Evolutionary conservation across 1,140 invertebrate genomes (phyloP).

Genomic region (Orchestia grillus): DNA sequence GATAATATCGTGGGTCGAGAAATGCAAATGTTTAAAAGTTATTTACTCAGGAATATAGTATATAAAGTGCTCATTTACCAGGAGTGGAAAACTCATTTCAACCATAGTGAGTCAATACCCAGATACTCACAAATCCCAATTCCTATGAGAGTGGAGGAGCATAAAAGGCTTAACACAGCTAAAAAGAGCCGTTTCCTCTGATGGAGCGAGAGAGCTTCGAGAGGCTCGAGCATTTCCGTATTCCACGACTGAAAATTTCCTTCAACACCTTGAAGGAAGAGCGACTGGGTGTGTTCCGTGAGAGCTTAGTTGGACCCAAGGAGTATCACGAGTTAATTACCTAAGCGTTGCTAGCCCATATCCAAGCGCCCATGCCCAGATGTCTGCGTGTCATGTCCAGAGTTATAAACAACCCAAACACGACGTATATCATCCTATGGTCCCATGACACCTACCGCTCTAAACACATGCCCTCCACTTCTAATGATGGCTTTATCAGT

Average conservation of each 20-base stretch:
- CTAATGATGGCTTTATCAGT: conserved; percentile 56
- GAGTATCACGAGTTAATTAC: conserved; percentile 29
- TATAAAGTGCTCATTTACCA: background rate
- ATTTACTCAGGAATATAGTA: background rate
- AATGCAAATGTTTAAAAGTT: background rate
- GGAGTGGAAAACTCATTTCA: background rate
- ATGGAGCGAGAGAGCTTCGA: background rate
- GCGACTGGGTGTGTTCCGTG: background rate
- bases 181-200: background rate
- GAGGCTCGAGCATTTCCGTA: background rate
- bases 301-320: background rate
- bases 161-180: background rate
- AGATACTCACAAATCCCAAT: background rate
- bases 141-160: background rate
- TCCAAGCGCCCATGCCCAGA: conserved; percentile 42
- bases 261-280: conserved; percentile 31
- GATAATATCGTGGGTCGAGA: background rate
- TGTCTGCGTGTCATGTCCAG: conserved; percentile 39
- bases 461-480: conserved; percentile 47
- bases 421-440: conserved; percentile 20
- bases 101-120: background rate
- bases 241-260: background rate
- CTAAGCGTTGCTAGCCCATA: conserved; percentile 42
- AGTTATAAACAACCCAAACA: conserved; percentile 45
- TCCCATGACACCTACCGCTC: conserved; percentile 38